phyloP scores from a whole-genome alignment of 2,888 invertebrate species.

The Tenodera sinensis region DNA sequence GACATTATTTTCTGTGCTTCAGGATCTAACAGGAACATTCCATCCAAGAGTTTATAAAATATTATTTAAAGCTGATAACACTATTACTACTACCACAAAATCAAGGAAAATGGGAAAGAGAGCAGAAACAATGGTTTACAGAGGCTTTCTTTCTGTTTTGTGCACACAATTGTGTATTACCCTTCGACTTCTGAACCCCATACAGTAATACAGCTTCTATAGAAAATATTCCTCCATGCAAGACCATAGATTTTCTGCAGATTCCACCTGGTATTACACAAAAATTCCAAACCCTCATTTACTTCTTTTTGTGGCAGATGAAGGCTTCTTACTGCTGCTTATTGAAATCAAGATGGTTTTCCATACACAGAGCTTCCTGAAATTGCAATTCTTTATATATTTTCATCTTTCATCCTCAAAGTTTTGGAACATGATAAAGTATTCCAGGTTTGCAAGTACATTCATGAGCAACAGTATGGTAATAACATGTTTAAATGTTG shows the following conservation, averaged over 20 bases:
- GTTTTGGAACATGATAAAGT: too few relatives aligned
- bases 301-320: neutral
- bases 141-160: neutral
- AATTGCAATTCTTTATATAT: too few relatives aligned
- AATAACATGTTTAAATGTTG: too few relatives aligned
- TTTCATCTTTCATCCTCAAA: too few relatives aligned
- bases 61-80: neutral
- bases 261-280: neutral
- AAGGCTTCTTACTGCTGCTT: too few relatives aligned
- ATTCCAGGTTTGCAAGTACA: too few relatives aligned
- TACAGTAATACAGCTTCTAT: neutral
- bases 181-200: neutral
- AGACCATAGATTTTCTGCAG: neutral
- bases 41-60: neutral
- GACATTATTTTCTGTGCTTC: neutral
- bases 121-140: neutral
- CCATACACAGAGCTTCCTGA: too few relatives aligned
- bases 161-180: neutral
- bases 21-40: neutral
- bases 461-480: accelerated
- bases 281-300: neutral
- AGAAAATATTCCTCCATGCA: neutral
- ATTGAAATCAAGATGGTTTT: too few relatives aligned
- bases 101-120: neutral
- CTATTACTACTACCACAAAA: neutral